Base-by-base conservation (phyloP, 2,888 invertebrate species). In the Phalera bucephala region DNA sequence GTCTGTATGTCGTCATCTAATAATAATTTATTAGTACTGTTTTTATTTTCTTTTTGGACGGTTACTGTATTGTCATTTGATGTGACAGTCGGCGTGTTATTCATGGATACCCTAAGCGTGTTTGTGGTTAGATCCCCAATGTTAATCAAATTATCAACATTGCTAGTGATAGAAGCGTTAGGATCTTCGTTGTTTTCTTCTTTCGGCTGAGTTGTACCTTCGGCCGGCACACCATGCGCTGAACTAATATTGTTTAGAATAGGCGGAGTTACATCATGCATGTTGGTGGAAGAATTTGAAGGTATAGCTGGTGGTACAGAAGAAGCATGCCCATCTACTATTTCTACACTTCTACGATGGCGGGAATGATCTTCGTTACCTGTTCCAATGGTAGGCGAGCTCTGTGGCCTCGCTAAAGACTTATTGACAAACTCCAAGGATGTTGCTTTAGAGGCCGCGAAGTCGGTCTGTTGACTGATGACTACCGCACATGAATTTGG, bases 401-500 rank as follows among this genome's bases (percentile, higher is more conserved):
- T 91, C 66, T 93, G 92, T 55, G 92, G 91, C 75, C 91, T 92
- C 60, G 93, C 90, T 55, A 94, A 87, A 59, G 95, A 94, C 70
- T 94, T 93, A 83, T 95, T 94, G 67, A 64, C 80, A 90, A 93
- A 82, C 69, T 94, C 94, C 51, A 93, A 89, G 54, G 93, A 92
- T 62, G 93, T 91, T 50, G 93, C 91, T 84, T 95, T 95, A 39
- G 94, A 92, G 41, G 94, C 92, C 52, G 92, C 88, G 58, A 93
- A 91, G 80, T 94, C 94, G 47, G 93, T 87, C 66, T 93, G 94
- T 76, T 95, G 95, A 62, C 94, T 95, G 60, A 96, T 95, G 72
- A 96, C 91, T 63, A 96, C 95, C 72, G 95, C 93, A 91, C 96
- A 96, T 43, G 95, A 93, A 79, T 94, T 95, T 55, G 95, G 92